A percentile compares a stretch with the other conserved stretches of the same genome.
Conservation (phyloP, 2,797 vertebrate genomes). For the Hydrolagus colliei region DNA sequence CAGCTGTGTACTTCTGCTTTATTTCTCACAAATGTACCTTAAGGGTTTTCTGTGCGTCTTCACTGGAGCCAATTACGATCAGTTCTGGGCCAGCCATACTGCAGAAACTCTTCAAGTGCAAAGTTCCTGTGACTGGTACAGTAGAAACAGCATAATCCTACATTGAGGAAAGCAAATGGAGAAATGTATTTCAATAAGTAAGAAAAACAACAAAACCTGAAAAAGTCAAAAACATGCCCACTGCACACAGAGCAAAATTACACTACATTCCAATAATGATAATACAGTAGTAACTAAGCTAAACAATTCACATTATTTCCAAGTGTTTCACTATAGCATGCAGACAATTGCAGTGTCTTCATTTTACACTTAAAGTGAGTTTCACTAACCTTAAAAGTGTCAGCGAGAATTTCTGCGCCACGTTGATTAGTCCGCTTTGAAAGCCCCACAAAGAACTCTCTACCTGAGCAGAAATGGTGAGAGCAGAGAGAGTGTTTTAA, state of each 20-base stretch:
- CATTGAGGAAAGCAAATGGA: slow-evolving; percentile 39
- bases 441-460: slow-evolving; percentile 95
- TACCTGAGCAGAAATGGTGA: slow-evolving; percentile 59
- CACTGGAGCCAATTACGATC: slow-evolving; percentile 86
- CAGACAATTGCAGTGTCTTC: background rate
- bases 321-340: too few species aligned
- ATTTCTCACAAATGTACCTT: slow-evolving; percentile 63
- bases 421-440: slow-evolving; percentile 93
- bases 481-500: slow-evolving; percentile 26
- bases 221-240: background rate
- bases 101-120: slow-evolving; percentile 94
- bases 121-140: slow-evolving; percentile 70
- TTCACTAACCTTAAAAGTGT: slow-evolving; percentile 83
- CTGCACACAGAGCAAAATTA: background rate
- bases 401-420: slow-evolving; percentile 93
- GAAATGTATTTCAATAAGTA: slow-evolving; percentile 40
- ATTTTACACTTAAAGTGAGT: background rate
- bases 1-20: too few species aligned
- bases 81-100: slow-evolving; percentile 95
- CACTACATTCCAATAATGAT: too few species aligned
- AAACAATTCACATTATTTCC: too few species aligned
- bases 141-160: slow-evolving; percentile 95
- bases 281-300: too few species aligned
- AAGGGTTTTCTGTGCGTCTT: slow-evolving; percentile 84
- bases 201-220: slow-evolving; percentile 11